Evolutionary conservation across 1,140 invertebrate species (phyloP).

Genomic region (Tetramorium simillimum): DNA sequence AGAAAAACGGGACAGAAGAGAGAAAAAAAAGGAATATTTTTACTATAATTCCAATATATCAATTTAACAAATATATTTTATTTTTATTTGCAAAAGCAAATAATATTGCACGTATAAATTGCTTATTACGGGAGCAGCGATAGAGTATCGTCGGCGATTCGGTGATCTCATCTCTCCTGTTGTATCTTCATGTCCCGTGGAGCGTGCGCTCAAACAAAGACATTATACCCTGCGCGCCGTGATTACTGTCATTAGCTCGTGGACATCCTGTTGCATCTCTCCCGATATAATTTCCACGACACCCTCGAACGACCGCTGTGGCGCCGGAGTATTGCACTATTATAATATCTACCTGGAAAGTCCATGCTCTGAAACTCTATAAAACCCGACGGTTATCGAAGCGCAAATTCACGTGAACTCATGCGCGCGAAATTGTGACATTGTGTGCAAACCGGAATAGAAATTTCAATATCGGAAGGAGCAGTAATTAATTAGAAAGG

Average conservation of each 20-base stretch:
- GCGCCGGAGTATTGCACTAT: conserved; percentile 41
- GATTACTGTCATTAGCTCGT: conserved; percentile 75
- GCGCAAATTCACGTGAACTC: not conserved
- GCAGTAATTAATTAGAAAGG: not conserved
- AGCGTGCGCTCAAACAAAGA: conserved; percentile 73
- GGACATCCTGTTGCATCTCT: conserved; percentile 69
- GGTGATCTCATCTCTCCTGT: not conserved
- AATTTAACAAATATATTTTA: not conserved
- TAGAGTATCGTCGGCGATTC: conserved; percentile 10
- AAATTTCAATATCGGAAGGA: not conserved
- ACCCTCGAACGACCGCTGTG: conserved; percentile 51
- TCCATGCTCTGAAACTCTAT: conserved; percentile 9
- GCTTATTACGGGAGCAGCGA: conserved; percentile 21
- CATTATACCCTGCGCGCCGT: conserved; percentile 69
- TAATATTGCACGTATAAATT: conserved; percentile 2
- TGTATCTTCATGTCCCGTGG: not conserved
- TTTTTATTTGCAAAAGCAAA: not conserved
- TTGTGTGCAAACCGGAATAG: not conserved
- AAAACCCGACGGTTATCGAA: conserved; percentile 36
- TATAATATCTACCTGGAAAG: conserved; percentile 53
- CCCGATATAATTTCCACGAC: conserved; percentile 68
- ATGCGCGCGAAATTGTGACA: not conserved
- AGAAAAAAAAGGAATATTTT: not conserved
- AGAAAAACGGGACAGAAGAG: not conserved
- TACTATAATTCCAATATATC: not conserved